A percentile compares a stretch with the other conserved stretches of the same genome.
phyloP scores from a whole-genome alignment of 2,888 invertebrate species.

The Sarcophaga rosellei region DNA sequence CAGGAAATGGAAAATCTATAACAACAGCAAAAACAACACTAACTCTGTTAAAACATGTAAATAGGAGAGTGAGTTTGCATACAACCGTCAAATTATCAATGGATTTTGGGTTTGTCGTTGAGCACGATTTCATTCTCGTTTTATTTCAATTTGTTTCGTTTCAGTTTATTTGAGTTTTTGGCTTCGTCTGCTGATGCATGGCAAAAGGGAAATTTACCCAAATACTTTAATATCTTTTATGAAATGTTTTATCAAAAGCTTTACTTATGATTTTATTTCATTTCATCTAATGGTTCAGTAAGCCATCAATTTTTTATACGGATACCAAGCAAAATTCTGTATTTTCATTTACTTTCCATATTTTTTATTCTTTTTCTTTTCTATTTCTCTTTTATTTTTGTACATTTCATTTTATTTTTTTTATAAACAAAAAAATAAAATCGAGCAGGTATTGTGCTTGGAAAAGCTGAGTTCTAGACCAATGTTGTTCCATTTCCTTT shows the following conservation, averaged over 20 bases:
- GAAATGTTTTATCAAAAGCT: constrained; percentile 27
- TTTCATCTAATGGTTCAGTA: background rate
- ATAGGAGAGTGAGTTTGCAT: background rate
- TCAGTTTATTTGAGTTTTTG: constrained; percentile 31
- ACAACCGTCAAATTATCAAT: constrained; percentile 20
- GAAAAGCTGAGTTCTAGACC: too few relatives aligned
- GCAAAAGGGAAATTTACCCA: constrained; percentile 32
- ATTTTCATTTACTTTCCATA: background rate
- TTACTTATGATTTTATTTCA: constrained; percentile 16
- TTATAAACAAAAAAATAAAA: background rate
- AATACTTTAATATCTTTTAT: constrained; percentile 32
- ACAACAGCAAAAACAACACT: too few relatives aligned
- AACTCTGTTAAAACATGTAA: too few relatives aligned
- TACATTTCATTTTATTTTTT: background rate
- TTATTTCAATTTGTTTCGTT: constrained; percentile 7
- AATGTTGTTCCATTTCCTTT: too few relatives aligned
- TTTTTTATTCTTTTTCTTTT: constrained; percentile 2
- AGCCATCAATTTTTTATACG: background rate
- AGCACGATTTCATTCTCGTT: constrained; percentile 11
- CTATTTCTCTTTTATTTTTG: background rate
- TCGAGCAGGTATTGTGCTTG: too few relatives aligned
- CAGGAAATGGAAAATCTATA: too few relatives aligned
- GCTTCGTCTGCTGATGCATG: constrained; percentile 27
- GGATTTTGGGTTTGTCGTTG: constrained; percentile 4
- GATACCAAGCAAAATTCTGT: background rate